Evolutionary conservation across 2,113 vertebrate genomes (phyloP).

Genomic region (Hucho hucho): DNA sequence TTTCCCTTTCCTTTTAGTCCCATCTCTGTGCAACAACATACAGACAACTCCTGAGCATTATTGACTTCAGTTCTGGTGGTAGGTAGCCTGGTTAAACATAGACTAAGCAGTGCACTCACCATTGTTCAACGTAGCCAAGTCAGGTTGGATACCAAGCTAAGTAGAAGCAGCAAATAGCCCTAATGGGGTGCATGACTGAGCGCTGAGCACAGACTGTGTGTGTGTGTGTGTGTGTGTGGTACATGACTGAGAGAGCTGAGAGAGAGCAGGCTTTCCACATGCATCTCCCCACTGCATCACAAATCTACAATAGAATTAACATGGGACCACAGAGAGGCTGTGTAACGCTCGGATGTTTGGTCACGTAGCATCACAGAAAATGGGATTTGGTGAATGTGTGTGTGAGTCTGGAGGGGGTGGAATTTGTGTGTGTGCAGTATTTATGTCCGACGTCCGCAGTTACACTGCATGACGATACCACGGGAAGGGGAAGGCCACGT

Average conservation of each 20-base stretch:
- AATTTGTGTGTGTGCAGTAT: constrained; percentile 31
- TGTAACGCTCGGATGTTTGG: constrained; percentile 66
- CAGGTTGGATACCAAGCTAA: too few relatives aligned
- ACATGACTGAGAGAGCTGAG: too few relatives aligned
- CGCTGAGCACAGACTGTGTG: neutral
- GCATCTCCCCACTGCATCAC: constrained; percentile 69
- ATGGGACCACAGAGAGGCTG: constrained; percentile 58
- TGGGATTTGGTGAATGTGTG: constrained; percentile 45
- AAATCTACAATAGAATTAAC: constrained; percentile 72
- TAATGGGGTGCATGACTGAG: constrained; percentile 6
- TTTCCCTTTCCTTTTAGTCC: too few relatives aligned
- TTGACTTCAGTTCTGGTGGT: too few relatives aligned
- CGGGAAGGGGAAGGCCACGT: constrained; percentile 26
- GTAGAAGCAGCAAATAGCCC: too few relatives aligned
- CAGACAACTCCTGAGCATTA: too few relatives aligned
- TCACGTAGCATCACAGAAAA: constrained; percentile 74
- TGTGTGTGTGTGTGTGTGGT: constrained; percentile 37
- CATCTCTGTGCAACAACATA: too few relatives aligned
- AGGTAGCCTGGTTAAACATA: too few relatives aligned
- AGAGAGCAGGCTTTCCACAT: constrained; percentile 58
- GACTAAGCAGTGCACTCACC: too few relatives aligned
- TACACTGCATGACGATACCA: constrained; percentile 59
- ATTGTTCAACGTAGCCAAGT: too few relatives aligned
- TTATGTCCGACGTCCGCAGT: constrained; percentile 5
- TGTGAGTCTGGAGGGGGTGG: neutral